Evolutionary conservation across 30 jellyfish, hydroid and myxozoan species (phyloP).

Genomic region (Nemopilema nomurai): DNA sequence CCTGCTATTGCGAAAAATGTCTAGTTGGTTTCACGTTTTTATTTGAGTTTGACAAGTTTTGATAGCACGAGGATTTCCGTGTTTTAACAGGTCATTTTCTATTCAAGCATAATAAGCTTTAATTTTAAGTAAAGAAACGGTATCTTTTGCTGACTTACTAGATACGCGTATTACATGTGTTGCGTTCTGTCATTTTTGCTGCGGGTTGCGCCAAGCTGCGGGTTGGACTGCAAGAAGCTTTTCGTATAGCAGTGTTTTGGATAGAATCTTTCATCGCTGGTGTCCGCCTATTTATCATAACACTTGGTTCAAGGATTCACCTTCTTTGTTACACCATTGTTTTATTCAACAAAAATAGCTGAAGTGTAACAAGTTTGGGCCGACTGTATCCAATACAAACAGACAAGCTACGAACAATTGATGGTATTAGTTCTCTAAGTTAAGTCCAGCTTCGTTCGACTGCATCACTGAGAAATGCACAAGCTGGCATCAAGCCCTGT

Average conservation of each 20-base stretch:
- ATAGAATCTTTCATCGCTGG: neutral
- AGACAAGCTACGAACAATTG: too few species aligned
- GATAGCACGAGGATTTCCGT: neutral
- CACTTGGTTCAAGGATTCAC: neutral
- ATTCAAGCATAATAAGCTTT: neutral
- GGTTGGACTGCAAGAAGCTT: neutral
- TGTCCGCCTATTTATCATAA: neutral
- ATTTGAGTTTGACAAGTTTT: neutral
- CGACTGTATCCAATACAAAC: too few species aligned
- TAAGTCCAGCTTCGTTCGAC: too few species aligned
- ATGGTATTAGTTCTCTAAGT: too few species aligned
- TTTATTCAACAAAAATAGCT: too few species aligned
- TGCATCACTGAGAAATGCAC: too few species aligned
- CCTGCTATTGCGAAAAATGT: slow-evolving; percentile 5
- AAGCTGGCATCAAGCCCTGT: too few species aligned
- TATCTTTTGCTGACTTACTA: neutral
- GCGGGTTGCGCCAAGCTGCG: neutral
- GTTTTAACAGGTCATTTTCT: neutral
- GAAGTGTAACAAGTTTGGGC: too few species aligned
- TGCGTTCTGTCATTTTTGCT: neutral
- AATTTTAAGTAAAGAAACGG: neutral
- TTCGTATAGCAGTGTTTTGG: neutral
- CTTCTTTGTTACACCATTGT: too few species aligned
- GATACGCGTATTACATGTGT: neutral
- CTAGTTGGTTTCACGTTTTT: slow-evolving; percentile 1